Base-by-base conservation (phyloP, 2,113 vertebrate genomes). In the Oreochromis aureus region DNA sequence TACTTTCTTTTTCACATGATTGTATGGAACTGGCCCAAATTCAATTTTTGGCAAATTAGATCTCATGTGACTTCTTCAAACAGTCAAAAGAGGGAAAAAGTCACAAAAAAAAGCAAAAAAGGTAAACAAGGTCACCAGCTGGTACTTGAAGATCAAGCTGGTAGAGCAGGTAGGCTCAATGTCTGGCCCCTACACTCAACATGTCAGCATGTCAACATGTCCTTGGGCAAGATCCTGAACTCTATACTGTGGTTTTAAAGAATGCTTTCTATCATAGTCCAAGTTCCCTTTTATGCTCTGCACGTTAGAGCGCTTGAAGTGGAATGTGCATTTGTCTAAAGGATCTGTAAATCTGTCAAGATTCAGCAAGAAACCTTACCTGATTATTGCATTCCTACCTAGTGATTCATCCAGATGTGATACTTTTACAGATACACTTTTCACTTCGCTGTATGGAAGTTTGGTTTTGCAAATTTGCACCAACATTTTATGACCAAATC, bases 331-430 rank as follows among this genome's bases (percentile, higher is more conserved):
- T 78, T 51, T 32, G 71, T 19, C 46, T 78, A 51, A 32, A 78
- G 16, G 15, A 51, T 51, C 34, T 82, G 51, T 73, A 86, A 87
- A 89, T 81, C 85, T 81, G 87, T 83, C 73, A 85, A 63, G 24
- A 83, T 58, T 61, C 54, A 54, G 44, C 79, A 46, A 71, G 24
- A 12, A 24, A 41, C 53, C 87, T 41, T 53, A 34, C 73, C 3
- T 9, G 27, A 34, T 30, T 34, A 13, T 53, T 53, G 46, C 46
- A 78, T 53, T 53, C 46, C 27, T 78, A 6, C 2, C 24, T 32
- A 34, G 46, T n/a, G 44, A 53, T 6, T 78, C 46, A 34, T 34
- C 1, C 46, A 78, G 27, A 34, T 34, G 27, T 78, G 46, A 78
- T 53, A 53, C 13, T 78, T 53, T 53, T 78, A 78, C 10, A 19